A percentile compares a stretch with the other conserved stretches of the same genome.
Conservation (phyloP, 2,888 invertebrate species). For the Physocephala rufipes region DNA sequence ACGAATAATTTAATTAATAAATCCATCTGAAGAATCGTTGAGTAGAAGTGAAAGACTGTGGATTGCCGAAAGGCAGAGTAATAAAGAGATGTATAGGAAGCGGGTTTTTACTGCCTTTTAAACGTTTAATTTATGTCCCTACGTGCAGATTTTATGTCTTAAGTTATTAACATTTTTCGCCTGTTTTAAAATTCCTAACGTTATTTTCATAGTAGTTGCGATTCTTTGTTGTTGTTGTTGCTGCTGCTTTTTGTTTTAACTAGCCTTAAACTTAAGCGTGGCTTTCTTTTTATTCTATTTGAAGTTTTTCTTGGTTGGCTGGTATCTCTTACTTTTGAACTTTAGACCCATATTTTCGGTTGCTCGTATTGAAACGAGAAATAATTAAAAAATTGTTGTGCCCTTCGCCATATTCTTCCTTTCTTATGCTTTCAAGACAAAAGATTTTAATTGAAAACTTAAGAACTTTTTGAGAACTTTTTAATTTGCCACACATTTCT, state of each 20-base stretch:
- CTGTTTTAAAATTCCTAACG: conserved; percentile 9
- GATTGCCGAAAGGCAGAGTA: no score
- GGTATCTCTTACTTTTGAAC: no score
- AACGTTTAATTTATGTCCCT: no score
- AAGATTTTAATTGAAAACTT: no score
- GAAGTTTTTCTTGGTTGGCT: no score
- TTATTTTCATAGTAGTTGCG: conserved; percentile 15
- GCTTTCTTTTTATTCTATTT: conserved; percentile 31
- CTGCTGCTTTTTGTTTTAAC: background rate
- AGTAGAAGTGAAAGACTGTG: no score
- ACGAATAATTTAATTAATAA: conserved; percentile 63
- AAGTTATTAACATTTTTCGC: background rate
- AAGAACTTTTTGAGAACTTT: no score
- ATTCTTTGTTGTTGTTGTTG: conserved; percentile 3
- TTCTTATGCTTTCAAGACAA: no score
- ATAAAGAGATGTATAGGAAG: background rate
- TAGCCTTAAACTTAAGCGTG: background rate
- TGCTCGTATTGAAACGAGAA: conserved; percentile 22
- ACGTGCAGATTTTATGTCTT: no score
- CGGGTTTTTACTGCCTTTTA: background rate
- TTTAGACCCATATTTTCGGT: background rate
- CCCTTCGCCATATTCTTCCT: background rate
- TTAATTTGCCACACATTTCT: no score
- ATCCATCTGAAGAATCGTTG: conserved; percentile 43
- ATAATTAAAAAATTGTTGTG: conserved; percentile 23